Evolutionary conservation across 2,113 vertebrate species (phyloP).

Genomic region (Emydura subglobosa): DNA sequence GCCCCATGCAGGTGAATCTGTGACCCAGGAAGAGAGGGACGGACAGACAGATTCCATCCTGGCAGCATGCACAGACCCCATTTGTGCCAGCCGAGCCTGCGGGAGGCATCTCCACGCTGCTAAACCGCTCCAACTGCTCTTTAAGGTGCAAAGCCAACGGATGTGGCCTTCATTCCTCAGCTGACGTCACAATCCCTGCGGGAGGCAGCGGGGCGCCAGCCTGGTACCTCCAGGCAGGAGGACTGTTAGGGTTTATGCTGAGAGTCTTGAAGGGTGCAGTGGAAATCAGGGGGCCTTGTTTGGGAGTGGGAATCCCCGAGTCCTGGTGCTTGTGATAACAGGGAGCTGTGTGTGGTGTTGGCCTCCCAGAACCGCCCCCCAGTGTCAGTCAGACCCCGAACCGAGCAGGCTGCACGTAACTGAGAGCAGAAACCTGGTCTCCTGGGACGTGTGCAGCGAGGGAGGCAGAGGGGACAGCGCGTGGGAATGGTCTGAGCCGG

Average conservation of each 20-base stretch:
- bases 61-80: neutral
- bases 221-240: neutral
- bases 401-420: neutral
- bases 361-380: neutral
- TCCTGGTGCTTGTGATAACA: too few species aligned
- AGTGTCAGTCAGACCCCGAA: neutral
- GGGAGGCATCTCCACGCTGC: neutral
- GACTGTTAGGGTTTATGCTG: too few species aligned
- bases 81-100: neutral
- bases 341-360: too few species aligned
- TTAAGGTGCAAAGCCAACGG: fast-evolving
- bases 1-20: fast-evolving
- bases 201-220: too few species aligned
- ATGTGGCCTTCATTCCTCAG: neutral
- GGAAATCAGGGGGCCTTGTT: neutral
- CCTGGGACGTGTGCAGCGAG: neutral
- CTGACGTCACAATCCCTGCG: too few species aligned
- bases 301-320: neutral
- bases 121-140: fast-evolving
- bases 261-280: neutral
- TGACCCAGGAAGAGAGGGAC: fast-evolving
- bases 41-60: neutral
- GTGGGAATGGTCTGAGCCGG: neutral
- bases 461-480: too few species aligned
- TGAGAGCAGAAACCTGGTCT: neutral